phyloP scores from a whole-genome alignment of 2,113 vertebrate species.

The Edolisoma coerulescens region DNA sequence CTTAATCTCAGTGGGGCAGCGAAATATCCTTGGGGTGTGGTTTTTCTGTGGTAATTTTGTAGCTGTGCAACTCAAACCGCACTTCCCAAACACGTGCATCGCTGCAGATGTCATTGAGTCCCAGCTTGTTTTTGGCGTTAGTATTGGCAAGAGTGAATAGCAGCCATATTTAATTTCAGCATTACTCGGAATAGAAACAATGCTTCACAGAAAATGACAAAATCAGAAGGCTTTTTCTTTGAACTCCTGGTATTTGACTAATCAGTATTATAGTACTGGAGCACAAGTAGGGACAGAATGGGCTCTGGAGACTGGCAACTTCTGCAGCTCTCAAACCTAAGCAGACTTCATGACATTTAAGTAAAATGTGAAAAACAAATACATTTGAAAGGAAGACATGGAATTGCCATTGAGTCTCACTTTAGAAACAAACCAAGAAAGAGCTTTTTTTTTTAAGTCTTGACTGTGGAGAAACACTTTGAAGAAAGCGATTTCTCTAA shows the following conservation, averaged over 20 bases:
- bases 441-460: background rate
- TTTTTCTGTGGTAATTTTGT: background rate
- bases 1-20: background rate
- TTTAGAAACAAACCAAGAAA: background rate
- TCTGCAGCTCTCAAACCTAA: background rate
- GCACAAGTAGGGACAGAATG: background rate
- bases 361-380: background rate
- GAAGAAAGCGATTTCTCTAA: background rate
- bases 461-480: background rate
- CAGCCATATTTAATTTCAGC: slow-evolving; percentile 7
- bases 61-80: background rate
- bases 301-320: background rate
- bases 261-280: background rate
- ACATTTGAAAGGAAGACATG: background rate
- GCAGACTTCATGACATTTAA: background rate
- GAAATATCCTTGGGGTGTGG: background rate
- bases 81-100: background rate
- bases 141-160: background rate
- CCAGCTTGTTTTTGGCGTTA: background rate
- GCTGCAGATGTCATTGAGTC: background rate
- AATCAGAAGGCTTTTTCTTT: background rate
- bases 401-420: background rate
- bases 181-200: slow-evolving; percentile 7
- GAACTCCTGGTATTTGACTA: background rate
- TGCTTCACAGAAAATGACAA: background rate